Conservation (phyloP, 1,140 invertebrate species). For the Sitobion miscanthi region DNA sequence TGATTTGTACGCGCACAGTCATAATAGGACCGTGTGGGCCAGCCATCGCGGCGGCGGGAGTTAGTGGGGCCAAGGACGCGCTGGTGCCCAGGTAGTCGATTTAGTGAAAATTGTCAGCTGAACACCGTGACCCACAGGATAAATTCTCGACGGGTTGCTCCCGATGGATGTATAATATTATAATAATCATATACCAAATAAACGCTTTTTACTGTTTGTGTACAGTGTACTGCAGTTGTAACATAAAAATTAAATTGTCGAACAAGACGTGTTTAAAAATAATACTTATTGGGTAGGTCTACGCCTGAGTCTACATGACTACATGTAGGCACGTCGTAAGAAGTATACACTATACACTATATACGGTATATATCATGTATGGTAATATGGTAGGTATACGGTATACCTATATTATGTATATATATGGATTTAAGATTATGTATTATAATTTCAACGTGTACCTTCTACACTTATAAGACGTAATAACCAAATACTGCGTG, state of each 20-base stretch:
- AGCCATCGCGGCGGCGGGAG: background rate
- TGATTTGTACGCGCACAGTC: conserved; percentile 37
- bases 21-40: conserved; percentile 3
- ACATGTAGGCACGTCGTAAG: too few relatives aligned
- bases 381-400: too few relatives aligned
- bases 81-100: conserved; percentile 14
- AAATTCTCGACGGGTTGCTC: background rate
- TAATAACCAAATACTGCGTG: background rate
- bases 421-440: background rate
- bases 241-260: background rate
- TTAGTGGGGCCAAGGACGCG: conserved; percentile 35
- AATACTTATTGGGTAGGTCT: background rate
- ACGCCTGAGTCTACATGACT: too few relatives aligned
- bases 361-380: too few relatives aligned
- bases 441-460: background rate
- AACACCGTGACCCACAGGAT: background rate
- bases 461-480: background rate
- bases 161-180: background rate
- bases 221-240: background rate
- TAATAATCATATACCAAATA: background rate
- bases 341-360: too few relatives aligned
- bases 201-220: background rate
- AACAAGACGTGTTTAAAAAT: background rate
- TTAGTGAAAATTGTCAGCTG: conserved; percentile 19
- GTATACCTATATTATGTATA: too few relatives aligned